These are phyloP conservation scores for Somateria mollissima DNA, from an alignment of 2,797 vertebrate species.

Conservation along the genomic window DNA sequence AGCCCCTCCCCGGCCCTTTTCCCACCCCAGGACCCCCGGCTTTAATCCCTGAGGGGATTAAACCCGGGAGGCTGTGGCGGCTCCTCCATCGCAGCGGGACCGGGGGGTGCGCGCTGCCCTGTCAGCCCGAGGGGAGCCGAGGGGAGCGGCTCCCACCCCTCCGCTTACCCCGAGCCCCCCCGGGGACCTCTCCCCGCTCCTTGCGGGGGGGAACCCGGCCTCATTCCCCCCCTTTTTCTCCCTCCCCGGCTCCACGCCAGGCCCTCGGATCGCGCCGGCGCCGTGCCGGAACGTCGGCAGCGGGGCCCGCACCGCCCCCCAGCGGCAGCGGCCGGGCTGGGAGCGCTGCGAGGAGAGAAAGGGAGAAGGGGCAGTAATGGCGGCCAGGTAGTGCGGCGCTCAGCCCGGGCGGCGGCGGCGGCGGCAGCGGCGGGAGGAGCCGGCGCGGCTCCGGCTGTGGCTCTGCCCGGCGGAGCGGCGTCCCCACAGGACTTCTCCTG, in stretches of 20 bases:
- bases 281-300: not conserved
- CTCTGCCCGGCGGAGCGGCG: slow-evolving; percentile 1
- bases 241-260: not conserved
- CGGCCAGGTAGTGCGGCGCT: slow-evolving; percentile 64
- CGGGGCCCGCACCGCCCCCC: slow-evolving; percentile 19
- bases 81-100: too few relatives aligned
- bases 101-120: too few relatives aligned
- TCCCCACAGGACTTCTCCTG: not conserved
- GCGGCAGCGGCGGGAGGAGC: slow-evolving; percentile 21
- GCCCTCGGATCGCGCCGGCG: not conserved
- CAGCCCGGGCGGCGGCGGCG: slow-evolving; percentile 18
- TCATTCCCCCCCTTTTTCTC: not conserved
- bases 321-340: not conserved
- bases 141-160: too few relatives aligned
- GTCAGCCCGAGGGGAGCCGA: too few relatives aligned
- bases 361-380: slow-evolving; percentile 69
- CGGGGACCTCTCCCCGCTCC: not conserved
- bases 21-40: not conserved
- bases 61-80: too few relatives aligned
- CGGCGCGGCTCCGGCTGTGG: not conserved
- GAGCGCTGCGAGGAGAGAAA: slow-evolving; percentile 57
- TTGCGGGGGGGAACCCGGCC: too few relatives aligned
- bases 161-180: not conserved
- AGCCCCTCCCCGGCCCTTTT: not conserved
- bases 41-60: not conserved